A percentile compares a stretch with the other conserved stretches of the same genome.
phyloP scores from a whole-genome alignment of 2,888 invertebrate genomes.

The Pemphredon lugubris region DNA sequence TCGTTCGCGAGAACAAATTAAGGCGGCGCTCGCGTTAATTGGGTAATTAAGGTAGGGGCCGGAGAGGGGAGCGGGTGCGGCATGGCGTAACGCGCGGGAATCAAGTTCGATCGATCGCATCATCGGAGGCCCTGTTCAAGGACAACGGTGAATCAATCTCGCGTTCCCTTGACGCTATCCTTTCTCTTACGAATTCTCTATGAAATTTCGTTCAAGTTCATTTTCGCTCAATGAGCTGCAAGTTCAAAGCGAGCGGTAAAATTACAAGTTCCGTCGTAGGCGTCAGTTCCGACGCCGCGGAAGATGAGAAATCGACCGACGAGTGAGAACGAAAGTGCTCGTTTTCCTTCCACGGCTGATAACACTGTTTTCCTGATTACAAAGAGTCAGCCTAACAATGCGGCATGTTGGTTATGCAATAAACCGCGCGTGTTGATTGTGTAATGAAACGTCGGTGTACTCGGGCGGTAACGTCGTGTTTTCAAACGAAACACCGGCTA shows the following conservation, averaged over 20 bases:
- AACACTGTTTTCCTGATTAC: conserved; percentile 39
- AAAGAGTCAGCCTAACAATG: conserved; percentile 39
- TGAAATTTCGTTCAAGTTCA: no score
- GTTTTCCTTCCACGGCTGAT: conserved; percentile 45
- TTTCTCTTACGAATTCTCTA: no score
- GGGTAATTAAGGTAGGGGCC: conserved; percentile 60
- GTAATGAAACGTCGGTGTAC: conserved; percentile 23
- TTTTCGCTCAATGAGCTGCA: no score
- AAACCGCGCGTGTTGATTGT: conserved; percentile 27
- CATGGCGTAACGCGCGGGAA: conserved; percentile 35
- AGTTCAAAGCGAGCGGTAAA: no score
- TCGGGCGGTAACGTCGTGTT: conserved; percentile 9
- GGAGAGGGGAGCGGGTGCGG: no score
- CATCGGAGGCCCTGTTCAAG: no score
- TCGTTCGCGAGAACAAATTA: conserved; percentile 43
- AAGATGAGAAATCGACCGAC: not conserved
- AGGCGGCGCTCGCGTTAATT: conserved; percentile 55
- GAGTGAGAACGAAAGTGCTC: conserved; percentile 6
- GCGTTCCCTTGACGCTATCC: no score
- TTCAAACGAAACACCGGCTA: conserved; percentile 6
- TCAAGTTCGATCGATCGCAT: conserved; percentile 26
- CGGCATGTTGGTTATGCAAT: conserved; percentile 39
- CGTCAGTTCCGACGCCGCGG: no score
- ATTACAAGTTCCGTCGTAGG: no score
- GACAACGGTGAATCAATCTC: no score